phyloP scores from a whole-genome alignment of 2,888 invertebrate species.

The Neocrepidodera transversa region DNA sequence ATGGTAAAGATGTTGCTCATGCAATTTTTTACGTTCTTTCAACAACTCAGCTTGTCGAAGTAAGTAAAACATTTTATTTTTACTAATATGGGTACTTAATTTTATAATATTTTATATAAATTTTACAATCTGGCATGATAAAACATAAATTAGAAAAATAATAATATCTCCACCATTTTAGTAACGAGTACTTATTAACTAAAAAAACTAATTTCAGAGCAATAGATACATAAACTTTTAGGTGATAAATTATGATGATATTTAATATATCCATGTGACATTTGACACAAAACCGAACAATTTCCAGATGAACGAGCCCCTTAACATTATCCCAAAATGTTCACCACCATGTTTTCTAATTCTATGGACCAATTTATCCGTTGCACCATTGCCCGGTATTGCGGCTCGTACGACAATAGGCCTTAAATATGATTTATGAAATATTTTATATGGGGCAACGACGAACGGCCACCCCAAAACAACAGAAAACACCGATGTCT shows the following conservation, averaged over 20 bases:
- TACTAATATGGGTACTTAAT: no score
- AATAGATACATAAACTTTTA: no score
- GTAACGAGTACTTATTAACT: no score
- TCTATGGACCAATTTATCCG: constrained; percentile 53
- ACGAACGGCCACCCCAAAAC: constrained; percentile 55
- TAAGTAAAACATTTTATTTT: no score
- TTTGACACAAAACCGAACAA: constrained; percentile 13
- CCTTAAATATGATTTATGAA: constrained; percentile 61
- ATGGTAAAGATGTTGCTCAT: no score
- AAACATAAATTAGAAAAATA: no score
- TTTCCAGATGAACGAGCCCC: constrained; percentile 39
- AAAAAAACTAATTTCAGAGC: no score
- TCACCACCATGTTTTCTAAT: constrained; percentile 32
- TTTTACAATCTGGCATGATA: no score
- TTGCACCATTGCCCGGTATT: constrained; percentile 44
- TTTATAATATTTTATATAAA: no score
- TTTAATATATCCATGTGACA: constrained; percentile 16
- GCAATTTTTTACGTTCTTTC: no score
- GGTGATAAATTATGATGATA: constrained; percentile 8
- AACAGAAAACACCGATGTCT: constrained; percentile 52
- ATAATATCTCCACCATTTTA: no score
- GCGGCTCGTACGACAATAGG: constrained; percentile 53
- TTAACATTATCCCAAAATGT: constrained; percentile 29
- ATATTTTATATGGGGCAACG: constrained; percentile 59
- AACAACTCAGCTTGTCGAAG: no score